Evolutionary conservation across 2,888 invertebrate species (phyloP).

Genomic region (Brassicogethes aeneus): DNA sequence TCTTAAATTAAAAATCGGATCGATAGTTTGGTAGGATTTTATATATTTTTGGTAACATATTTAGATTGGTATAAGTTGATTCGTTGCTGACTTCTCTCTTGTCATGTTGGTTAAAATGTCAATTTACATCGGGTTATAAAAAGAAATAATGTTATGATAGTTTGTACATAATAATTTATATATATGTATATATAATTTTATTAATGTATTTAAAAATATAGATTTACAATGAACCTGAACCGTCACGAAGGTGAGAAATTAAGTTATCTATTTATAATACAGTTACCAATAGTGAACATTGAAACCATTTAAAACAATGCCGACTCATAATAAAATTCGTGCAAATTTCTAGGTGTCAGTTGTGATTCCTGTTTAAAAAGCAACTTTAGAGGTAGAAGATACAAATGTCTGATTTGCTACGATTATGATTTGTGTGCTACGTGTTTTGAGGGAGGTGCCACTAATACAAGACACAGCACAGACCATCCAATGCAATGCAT

Average conservation of each 20-base stretch:
- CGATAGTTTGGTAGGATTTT: no score
- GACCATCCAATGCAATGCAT: constrained; percentile 99
- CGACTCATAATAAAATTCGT: neutral
- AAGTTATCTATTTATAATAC: neutral
- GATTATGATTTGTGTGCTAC: constrained; percentile 98
- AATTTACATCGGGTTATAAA: neutral
- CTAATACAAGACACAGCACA: constrained; percentile 84
- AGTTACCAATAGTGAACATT: neutral
- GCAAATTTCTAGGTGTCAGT: constrained; percentile 88
- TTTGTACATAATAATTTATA: neutral
- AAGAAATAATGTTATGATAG: neutral
- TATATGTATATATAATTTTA: neutral
- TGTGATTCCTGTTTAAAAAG: constrained; percentile 98
- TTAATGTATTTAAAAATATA: neutral
- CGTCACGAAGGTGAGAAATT: constrained; percentile 27
- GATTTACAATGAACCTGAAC: constrained; percentile 21
- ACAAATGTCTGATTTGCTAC: constrained; percentile 98
- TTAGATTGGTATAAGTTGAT: no score
- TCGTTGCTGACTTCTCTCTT: no score
- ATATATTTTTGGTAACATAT: no score
- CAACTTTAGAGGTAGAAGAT: constrained; percentile 94
- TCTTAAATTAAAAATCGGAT: no score
- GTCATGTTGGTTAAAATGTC: neutral
- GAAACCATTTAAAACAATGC: no score
- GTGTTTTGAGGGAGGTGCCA: constrained; percentile 89